Evolutionary conservation across 2,797 vertebrate genomes (phyloP).

Genomic region (Pseudocheirus occidentalis): DNA sequence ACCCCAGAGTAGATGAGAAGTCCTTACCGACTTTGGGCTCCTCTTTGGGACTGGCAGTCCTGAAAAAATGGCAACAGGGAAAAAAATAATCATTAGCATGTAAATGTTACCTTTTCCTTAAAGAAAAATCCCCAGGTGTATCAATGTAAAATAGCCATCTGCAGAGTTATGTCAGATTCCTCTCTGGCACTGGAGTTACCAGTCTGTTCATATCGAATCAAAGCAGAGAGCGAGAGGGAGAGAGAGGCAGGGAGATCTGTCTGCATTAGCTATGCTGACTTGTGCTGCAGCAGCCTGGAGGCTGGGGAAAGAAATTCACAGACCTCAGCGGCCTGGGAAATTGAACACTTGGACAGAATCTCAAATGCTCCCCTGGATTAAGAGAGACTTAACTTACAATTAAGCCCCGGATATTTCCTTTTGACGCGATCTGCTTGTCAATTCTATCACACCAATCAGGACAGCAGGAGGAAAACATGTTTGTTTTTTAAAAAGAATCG

Average conservation of each 20-base stretch:
- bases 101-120: constrained; percentile 86
- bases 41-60: constrained; percentile 98
- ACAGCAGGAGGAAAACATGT: constrained; percentile 78
- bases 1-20: constrained; percentile 80
- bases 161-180: constrained; percentile 86
- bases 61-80: constrained; percentile 94
- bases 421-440: constrained; percentile 83
- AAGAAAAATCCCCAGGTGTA: constrained; percentile 85
- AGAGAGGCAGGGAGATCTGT: constrained; percentile 84
- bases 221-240: constrained; percentile 80
- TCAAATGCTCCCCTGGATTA: constrained; percentile 94
- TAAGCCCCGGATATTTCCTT: constrained; percentile 93
- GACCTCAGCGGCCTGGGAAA: constrained; percentile 85
- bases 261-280: constrained; percentile 93
- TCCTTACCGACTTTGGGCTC: constrained; percentile 99
- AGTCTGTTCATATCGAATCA: constrained; percentile 88
- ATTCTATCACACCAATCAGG: constrained; percentile 83
- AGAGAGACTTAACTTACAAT: constrained; percentile 94
- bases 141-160: constrained; percentile 87
- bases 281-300: constrained; percentile 89
- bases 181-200: constrained; percentile 84
- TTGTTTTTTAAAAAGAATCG: constrained; percentile 78
- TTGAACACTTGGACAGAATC: constrained; percentile 86
- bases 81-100: constrained; percentile 86
- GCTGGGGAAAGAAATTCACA: constrained; percentile 87